phyloP scores from a whole-genome alignment of 2,797 vertebrate species.

The Carcharodon carcharias region DNA sequence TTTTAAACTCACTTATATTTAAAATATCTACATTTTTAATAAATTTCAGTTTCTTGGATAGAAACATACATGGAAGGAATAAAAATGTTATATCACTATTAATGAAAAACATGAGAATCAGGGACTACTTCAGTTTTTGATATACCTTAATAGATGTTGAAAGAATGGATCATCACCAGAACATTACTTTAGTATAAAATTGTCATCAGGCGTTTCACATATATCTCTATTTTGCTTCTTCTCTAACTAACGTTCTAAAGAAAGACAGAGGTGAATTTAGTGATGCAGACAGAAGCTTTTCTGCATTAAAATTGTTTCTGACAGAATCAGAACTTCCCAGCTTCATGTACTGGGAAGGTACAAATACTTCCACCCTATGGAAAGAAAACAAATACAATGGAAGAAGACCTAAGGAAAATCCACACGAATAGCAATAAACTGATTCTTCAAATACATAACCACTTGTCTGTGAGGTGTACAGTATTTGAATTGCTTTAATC shows the following conservation, averaged over 20 bases:
- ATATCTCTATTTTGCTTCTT: not conserved
- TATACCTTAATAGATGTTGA: not conserved
- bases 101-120: no score
- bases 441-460: slow-evolving; percentile 47
- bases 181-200: not conserved
- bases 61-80: no score
- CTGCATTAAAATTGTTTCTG: not conserved
- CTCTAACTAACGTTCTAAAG: not conserved
- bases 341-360: not conserved
- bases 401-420: slow-evolving; percentile 20
- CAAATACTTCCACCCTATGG: slow-evolving; percentile 42
- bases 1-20: no score
- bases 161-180: not conserved
- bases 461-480: slow-evolving; percentile 57
- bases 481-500: not conserved
- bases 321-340: not conserved
- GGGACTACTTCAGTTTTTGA: not conserved
- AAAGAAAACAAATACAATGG: slow-evolving; percentile 38
- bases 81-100: no score
- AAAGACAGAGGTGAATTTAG: not conserved
- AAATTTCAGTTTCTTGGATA: no score
- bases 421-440: slow-evolving; percentile 49
- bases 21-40: no score
- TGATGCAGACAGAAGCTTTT: not conserved
- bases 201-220: not conserved